Percentiles rank a stretch among this genome's conserved stretches.
Evolutionary conservation across 2,113 vertebrate species (phyloP).

Genomic region (Girardinichthys multiradiatus): DNA sequence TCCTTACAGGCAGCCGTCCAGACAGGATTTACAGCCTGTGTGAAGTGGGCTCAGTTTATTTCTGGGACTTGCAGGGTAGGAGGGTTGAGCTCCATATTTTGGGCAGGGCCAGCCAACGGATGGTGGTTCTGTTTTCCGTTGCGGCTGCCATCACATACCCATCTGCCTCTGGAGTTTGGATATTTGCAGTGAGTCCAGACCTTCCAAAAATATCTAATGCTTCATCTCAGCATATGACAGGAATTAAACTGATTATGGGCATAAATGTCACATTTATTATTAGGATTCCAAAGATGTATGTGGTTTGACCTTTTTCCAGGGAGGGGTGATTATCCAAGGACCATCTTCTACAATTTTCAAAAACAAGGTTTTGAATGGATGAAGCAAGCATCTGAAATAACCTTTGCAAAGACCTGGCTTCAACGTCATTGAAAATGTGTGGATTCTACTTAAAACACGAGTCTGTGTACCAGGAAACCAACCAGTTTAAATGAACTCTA

Average conservation of each 20-base stretch:
- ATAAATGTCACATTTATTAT: background rate
- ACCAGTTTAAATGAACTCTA: background rate
- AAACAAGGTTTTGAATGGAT: background rate
- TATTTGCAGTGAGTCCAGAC: constrained; percentile 7
- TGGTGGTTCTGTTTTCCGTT: constrained; percentile 60
- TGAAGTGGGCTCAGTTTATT: constrained; percentile 54
- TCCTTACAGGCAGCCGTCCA: constrained; percentile 20
- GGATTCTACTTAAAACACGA: background rate
- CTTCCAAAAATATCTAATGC: background rate
- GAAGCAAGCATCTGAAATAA: background rate
- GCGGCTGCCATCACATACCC: constrained; percentile 60
- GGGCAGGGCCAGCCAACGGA: constrained; percentile 35
- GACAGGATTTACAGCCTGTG: constrained; percentile 25
- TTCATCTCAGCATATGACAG: constrained; percentile 22
- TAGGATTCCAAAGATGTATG: background rate
- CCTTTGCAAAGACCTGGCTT: background rate
- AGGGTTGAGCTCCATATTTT: constrained; percentile 64
- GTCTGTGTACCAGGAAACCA: background rate
- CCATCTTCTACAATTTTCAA: background rate
- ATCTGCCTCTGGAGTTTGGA: constrained; percentile 53
- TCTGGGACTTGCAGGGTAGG: constrained; percentile 30
- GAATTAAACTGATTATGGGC: constrained; percentile 34
- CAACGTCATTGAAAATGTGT: background rate
- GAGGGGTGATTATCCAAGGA: background rate
- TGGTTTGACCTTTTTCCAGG: background rate